Percentiles rank a stretch among this genome's conserved stretches.
Evolutionary conservation across 2,113 vertebrate species (phyloP).

Genomic region (Scomber scombrus): DNA sequence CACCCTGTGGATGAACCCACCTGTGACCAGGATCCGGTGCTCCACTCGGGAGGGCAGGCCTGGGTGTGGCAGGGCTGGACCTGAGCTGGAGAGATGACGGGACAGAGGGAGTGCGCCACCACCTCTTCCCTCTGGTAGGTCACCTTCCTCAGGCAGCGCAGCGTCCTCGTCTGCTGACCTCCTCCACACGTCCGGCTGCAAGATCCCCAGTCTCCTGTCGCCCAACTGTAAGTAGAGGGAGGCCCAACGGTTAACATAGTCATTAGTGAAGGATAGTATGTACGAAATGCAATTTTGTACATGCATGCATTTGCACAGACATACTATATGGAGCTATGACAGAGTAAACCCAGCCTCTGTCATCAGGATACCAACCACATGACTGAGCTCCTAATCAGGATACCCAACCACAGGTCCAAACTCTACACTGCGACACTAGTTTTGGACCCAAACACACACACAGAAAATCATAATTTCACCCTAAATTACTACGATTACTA

Average conservation of each 20-base stretch:
- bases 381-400: constrained; percentile 47
- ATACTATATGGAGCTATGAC: neutral
- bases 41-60: constrained; percentile 93
- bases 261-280: neutral
- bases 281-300: neutral
- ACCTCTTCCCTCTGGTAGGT: constrained; percentile 90
- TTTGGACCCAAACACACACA: constrained; percentile 30
- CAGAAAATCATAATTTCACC: constrained; percentile 21
- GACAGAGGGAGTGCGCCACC: constrained; percentile 89
- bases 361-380: constrained; percentile 39
- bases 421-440: constrained; percentile 35
- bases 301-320: neutral
- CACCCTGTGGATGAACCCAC: constrained; percentile 77
- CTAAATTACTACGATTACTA: constrained; percentile 1
- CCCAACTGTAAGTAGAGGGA: constrained; percentile 86
- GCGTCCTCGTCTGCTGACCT: constrained; percentile 89
- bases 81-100: constrained; percentile 89
- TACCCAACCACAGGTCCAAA: constrained; percentile 32
- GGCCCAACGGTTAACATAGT: neutral
- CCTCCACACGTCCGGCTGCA: constrained; percentile 92
- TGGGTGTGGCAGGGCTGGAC: constrained; percentile 89
- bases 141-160: constrained; percentile 91
- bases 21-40: constrained; percentile 91
- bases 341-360: constrained; percentile 19
- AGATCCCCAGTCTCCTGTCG: constrained; percentile 87